Evolutionary conservation across 2,888 invertebrate genomes (phyloP).

Genomic region (Protophormia terraenovae): DNA sequence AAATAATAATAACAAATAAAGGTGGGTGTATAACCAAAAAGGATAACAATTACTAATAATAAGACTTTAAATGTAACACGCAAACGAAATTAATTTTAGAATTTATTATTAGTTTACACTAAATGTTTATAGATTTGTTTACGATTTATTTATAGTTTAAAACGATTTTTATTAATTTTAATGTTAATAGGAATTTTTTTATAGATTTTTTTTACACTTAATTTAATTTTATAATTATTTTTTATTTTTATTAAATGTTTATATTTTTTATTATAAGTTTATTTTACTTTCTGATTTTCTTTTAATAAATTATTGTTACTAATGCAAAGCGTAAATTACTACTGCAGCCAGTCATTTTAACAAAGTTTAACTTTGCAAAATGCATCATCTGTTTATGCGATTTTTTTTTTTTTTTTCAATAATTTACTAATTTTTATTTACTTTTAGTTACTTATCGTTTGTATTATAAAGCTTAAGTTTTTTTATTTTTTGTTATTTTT

Average conservation of each 20-base stretch:
- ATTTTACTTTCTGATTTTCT: not conserved
- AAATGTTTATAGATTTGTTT: too few relatives aligned
- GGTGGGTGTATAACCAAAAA: not conserved
- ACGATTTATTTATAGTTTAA: too few relatives aligned
- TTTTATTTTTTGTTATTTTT: constrained; percentile 7
- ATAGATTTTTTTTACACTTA: too few relatives aligned
- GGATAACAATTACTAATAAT: not conserved
- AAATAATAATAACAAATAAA: not conserved
- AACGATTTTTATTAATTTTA: too few relatives aligned
- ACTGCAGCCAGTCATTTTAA: constrained; percentile 35
- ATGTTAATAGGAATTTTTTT: too few relatives aligned
- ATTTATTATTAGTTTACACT: too few relatives aligned
- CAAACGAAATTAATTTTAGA: not conserved
- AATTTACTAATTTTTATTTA: constrained; percentile 17
- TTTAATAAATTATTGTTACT: constrained; percentile 3
- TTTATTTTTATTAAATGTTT: not conserved
- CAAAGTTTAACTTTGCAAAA: not conserved
- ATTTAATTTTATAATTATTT: not conserved
- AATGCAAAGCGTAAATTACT: constrained; percentile 38
- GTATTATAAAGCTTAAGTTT: constrained; percentile 26
- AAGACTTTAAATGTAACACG: too few relatives aligned
- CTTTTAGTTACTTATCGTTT: constrained; percentile 40
- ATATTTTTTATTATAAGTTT: not conserved
- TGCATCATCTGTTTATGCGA: constrained; percentile 3
- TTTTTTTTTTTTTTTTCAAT: constrained; percentile 21